These are phyloP conservation scores for Gymnoscopelus braueri DNA, from an alignment of 2,797 vertebrate genomes.

Conservation along the genomic window DNA sequence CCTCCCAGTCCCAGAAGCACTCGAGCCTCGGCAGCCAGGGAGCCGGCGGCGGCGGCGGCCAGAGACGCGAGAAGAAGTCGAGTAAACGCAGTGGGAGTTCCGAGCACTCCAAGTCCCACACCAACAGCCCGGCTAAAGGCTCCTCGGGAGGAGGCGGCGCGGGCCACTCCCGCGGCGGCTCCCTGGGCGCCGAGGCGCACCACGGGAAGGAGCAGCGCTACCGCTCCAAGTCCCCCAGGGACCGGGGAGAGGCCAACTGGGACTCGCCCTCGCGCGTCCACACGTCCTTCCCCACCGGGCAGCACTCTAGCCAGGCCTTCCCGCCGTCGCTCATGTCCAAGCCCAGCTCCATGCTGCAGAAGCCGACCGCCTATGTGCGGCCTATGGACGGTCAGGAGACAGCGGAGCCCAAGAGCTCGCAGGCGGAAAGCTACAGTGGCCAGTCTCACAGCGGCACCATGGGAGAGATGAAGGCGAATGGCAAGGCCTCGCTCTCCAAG, in stretches of 20 bases:
- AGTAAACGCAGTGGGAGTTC: slow-evolving; percentile 88
- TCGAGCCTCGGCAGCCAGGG: slow-evolving; percentile 84
- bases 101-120: slow-evolving; percentile 93
- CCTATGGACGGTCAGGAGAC: slow-evolving; percentile 99
- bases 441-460: slow-evolving; percentile 89
- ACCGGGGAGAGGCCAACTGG: slow-evolving; percentile 95
- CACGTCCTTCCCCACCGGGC: slow-evolving; percentile 89
- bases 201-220: slow-evolving; percentile 93
- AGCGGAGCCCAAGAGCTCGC: slow-evolving; percentile 91
- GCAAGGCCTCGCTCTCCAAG: slow-evolving; percentile 95
- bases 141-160: slow-evolving; percentile 73
- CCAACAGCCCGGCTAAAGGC: slow-evolving; percentile 90
- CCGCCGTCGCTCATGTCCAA: slow-evolving; percentile 97
- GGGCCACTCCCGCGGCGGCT: slow-evolving; percentile 84
- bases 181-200: slow-evolving; percentile 90
- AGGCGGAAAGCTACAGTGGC: slow-evolving; percentile 90
- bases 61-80: slow-evolving; percentile 93
- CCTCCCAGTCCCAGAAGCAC: slow-evolving; percentile 90
- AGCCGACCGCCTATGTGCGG: slow-evolving; percentile 98
- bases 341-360: slow-evolving; percentile 94
- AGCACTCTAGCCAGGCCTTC: slow-evolving; percentile 93
- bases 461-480: slow-evolving; percentile 93
- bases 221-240: slow-evolving; percentile 94
- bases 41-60: slow-evolving; percentile 78
- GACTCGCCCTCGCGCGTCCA: slow-evolving; percentile 96